Conservation (phyloP, 2,888 invertebrate species). For the Spilarctia lutea region DNA sequence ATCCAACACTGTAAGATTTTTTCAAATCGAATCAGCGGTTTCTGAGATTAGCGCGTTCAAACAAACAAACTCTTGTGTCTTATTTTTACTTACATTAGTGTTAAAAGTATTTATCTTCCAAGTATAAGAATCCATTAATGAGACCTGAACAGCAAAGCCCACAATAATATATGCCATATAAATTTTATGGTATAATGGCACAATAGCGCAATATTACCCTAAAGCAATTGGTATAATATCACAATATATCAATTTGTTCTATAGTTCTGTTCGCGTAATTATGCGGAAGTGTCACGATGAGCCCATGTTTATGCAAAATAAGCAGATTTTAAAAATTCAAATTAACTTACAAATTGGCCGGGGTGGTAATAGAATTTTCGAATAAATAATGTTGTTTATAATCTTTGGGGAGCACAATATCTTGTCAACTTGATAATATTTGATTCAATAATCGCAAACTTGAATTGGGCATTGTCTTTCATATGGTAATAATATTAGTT, state of each 20-base stretch:
- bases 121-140: slow-evolving; percentile 3
- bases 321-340: slow-evolving; percentile 60
- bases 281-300: slow-evolving; percentile 64
- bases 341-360: slow-evolving; percentile 63
- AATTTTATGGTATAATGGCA: slow-evolving; percentile 66
- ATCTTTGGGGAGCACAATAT: background rate
- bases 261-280: slow-evolving; percentile 64
- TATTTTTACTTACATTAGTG: background rate
- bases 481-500: background rate
- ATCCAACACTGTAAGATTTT: no score
- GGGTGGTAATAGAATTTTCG: slow-evolving; percentile 50
- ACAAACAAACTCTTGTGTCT: no score
- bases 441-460: background rate
- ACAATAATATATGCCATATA: slow-evolving; percentile 54
- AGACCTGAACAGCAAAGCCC: slow-evolving; percentile 7
- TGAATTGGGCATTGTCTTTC: background rate
- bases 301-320: slow-evolving; percentile 84
- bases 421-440: background rate
- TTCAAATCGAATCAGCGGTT: no score
- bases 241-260: slow-evolving; percentile 72
- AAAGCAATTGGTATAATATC: slow-evolving; percentile 78
- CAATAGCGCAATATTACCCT: slow-evolving; percentile 61
- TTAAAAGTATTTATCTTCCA: background rate
- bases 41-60: no score
- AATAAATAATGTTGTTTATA: background rate